Evolutionary conservation across 2,797 vertebrate species (phyloP).

Genomic region (Takifugu ocellatus): DNA sequence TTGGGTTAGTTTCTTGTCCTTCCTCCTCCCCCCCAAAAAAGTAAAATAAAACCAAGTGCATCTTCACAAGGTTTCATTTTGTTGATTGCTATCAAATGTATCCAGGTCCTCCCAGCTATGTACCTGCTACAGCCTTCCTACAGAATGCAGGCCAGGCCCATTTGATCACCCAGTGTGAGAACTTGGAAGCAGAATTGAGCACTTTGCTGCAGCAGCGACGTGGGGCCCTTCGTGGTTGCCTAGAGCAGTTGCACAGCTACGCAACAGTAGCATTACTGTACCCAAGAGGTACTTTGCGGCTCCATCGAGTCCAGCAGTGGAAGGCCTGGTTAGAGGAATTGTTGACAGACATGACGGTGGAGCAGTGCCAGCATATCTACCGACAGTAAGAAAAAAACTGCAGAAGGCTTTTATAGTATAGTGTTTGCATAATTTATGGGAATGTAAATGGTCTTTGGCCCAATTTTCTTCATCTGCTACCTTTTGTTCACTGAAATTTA

Average conservation of each 20-base stretch:
- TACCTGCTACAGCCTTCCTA: constrained; percentile 93
- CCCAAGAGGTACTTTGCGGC: constrained; percentile 86
- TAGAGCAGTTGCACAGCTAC: constrained; percentile 96
- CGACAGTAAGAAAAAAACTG: constrained; percentile 81
- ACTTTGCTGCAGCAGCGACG: constrained; percentile 91
- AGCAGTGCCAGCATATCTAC: constrained; percentile 88
- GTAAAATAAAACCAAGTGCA: neutral
- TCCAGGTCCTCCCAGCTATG: constrained; percentile 94
- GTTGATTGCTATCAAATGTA: neutral
- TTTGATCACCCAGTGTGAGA: constrained; percentile 94
- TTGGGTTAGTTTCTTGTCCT: constrained; percentile 75
- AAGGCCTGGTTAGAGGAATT: constrained; percentile 97
- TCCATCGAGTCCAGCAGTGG: constrained; percentile 92
- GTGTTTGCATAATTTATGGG: no score
- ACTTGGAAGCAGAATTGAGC: constrained; percentile 89
- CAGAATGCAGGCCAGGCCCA: constrained; percentile 97
- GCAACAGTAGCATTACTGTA: constrained; percentile 95
- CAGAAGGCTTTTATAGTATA: neutral
- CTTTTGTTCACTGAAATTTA: no score
- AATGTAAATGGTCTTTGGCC: no score
- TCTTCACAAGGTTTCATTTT: neutral
- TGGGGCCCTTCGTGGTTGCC: constrained; percentile 84
- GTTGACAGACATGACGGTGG: constrained; percentile 87
- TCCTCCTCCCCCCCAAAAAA: neutral
- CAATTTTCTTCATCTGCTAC: neutral